Evolutionary conservation across 2,888 invertebrate genomes (phyloP), one percentile per base, ranked within the genome.

Genomic region (Machimus rusticus): DNA sequence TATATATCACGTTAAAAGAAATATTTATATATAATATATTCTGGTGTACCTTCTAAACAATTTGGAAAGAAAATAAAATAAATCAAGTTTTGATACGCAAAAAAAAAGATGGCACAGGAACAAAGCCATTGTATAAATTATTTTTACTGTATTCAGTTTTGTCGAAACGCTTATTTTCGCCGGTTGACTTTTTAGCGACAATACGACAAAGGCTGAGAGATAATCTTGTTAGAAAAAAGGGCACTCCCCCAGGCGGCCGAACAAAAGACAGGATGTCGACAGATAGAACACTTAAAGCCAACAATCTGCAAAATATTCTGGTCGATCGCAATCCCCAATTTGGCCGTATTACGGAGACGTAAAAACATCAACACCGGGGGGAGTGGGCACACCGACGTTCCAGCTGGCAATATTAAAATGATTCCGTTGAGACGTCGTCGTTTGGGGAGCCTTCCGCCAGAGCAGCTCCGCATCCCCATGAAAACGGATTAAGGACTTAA

Each of bases 401-500:
- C 34, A 23, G 79, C 51, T 46, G 79, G 28, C 28, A 51, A 79
- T 79, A 79, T 79, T 79, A 79, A 79, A 79, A 79, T 79, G 12
- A 34, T n/a, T 79, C 28, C 43, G 14, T 8, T 23, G 23, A 43
- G 43, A 43, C 43, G 1, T 43, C 78, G 66, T 78, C 79, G 66
- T 78, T 55, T 23, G n/a, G 23, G 39, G 39, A 51, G 23, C 23
- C 19, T 39, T 79, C 16, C 31, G 28, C 51, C n/a, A 14, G 19
- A 23, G 51, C 5, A 31, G 23, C 39, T 16, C 37, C 46, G 23
- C 46, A 46, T 51, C 16, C 79, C 79, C 46, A 82, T 82, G 57
- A 57, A 57, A 82, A 51, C 46, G 81, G 81, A 81, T 81, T 81
- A 55, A 82, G 82, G 55, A 66, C 57, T 51, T 57, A 82, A 37